Evolutionary conservation across 2,113 vertebrate species (phyloP), one percentile per base, ranked within the genome.

Genomic region (Sebastes fasciatus): DNA sequence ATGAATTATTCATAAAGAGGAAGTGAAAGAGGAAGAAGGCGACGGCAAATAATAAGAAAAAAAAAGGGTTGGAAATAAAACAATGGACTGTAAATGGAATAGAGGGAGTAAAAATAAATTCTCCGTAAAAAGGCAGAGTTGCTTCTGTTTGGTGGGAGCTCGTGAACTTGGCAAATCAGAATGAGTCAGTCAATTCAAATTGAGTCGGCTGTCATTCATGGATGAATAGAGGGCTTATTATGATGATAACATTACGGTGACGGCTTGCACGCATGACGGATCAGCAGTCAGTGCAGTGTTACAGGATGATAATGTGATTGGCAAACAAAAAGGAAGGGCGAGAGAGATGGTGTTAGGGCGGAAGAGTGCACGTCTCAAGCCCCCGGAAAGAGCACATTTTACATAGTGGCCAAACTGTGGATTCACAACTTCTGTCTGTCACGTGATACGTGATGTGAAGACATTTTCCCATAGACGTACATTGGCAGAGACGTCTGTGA

Each of bases 1-100:
- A 86, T 95, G 91, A 93, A 95, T 94, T 89, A 95, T 95, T 94
- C 92, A 95, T 90, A 2, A 55, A 23, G 83, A 84, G 75, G 88
- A 88, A 88, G 86, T 81, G 48, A 81, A 78, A 72, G 51, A 72
- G 70, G 83, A 89, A 69, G 77, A 77, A 74, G 70, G 80, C 42
- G 65, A 54, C 2, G 34, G 88, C 52, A 74, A 89, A 88, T 65
- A 68, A 4, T 14, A 19, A 11, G 43, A 4, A 21, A 49, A 17
- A 45, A 68, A 78, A 83, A 19, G 45, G 76, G 63, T 64, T 46
- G 72, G 70, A 88, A 91, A 90, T 89, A 85, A 93, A 89, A 90
- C 90, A 93, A 94, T 82, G 84, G 79, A 61, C 82, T 72, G 77
- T 54, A 91, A 88, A 85, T 72, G 84, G 69, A 75, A 79, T 73